Evolutionary conservation across 2,797 vertebrate genomes (phyloP), one percentile per base, ranked within the genome.

Genomic region (Emydoidea blandingii): DNA sequence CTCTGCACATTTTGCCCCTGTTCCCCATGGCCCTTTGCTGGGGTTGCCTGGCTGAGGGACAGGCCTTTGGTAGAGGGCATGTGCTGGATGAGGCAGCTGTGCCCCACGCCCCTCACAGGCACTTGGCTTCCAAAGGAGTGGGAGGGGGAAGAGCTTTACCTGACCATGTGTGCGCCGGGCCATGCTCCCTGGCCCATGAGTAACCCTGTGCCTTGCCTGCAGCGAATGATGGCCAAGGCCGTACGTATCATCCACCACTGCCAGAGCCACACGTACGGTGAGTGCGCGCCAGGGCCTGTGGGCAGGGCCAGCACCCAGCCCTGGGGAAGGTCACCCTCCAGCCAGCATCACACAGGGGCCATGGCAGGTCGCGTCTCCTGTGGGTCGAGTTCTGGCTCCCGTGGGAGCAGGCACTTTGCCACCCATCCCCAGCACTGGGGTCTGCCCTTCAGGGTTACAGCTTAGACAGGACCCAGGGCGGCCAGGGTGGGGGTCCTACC

Each of bases 171-270:
- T 6, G 12, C 31, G 57, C 6, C 21, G 57, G 1, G 6, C 19
- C 81, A 65, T 41, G 85, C 6, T 14, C 91, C 88, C 88, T 2
- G 49, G 87, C 3, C 87, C 62, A 34, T 14, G 8, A 11, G 92
- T 91, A 65, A 95, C 79, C 34, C n/a, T 18, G 79, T 85, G 76
- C 97, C 3, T 95, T 85, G 19, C 90, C 88, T 12, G 0, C 96
- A 99, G 99, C 98, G 99, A 76, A 99, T 99, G 99, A 99, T 99
- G 96, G 99, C 99, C 92, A 99, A 99, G 96, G 99, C 99, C 0
- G 97, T 99, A 92, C 98, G 99, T 41, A 98, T 99, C 59, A 98
- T 99, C 44, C 98, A 98, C 85, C 98, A 94, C 65, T 99, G 99
- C 97, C 98, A 98, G 83, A 99, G 99, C 87, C 99, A 99, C 52